Evolutionary conservation across 2,888 invertebrate genomes (phyloP), one percentile per base, ranked within the genome.

Genomic region (Chrysopilus asiliformis): DNA sequence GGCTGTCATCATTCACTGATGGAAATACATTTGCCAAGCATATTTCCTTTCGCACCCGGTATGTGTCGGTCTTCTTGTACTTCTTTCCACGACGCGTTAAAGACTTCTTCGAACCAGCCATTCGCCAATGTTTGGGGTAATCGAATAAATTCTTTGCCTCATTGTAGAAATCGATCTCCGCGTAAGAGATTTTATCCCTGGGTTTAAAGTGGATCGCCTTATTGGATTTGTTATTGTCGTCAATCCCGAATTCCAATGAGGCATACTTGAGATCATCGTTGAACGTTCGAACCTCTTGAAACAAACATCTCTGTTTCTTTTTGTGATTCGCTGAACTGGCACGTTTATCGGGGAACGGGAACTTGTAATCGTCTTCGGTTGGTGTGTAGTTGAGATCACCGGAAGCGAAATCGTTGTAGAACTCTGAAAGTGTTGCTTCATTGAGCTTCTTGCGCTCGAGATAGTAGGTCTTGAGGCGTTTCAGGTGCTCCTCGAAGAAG

Each of bases 341-440:
- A 3, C 51, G 32, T 44, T 49, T 51, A 38, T 51, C 51, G 1
- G 51, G 51, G 40, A 49, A 43, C 3, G 51, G 51, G 28, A 51
- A 51, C 14, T 34, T 40, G 18, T 41, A 47, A 39, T 44, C 44
- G 12, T 40, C 22, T 27, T 38, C 38, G 2, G 28, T 44, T 4
- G 13, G 5, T 26, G 22, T 28, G n/a, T n/a, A n/a, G 5, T 38
- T 39, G 9, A 41, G 32, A 3, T 38, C 34, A 5, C 32, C 25
- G 3, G 43, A 36, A 17, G 41, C 37, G 13, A 40, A 44, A 29
- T 47, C 46, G 5, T 46, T 46, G 28, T 47, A 49, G 24, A 49
- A 43, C 39, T 47, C 45, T 13, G 39, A 42, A 10, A 50, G 35
- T 2, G 47, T 47, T 4, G 42, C 42, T 15, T 51, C 49, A 32